phyloP scores from a whole-genome alignment of 2,888 invertebrate genomes.

The Gymnocheta viridis region DNA sequence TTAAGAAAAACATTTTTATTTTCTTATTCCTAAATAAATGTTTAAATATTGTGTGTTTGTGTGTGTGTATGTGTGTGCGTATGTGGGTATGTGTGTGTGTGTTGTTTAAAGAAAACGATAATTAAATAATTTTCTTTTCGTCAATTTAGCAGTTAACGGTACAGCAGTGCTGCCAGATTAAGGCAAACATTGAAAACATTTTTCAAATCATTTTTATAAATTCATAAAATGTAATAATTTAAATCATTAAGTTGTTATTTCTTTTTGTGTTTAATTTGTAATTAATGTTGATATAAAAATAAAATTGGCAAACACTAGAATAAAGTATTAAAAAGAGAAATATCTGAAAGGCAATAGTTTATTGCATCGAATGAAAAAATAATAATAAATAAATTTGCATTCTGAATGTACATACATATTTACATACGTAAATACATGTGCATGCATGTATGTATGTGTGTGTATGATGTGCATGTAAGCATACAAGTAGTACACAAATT shows the following conservation, averaged over 20 bases:
- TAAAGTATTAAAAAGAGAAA: not conserved
- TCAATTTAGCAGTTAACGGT: constrained; percentile 45
- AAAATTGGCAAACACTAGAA: constrained; percentile 35
- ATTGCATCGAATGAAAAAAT: constrained; percentile 9
- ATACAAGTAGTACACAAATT: too few relatives aligned
- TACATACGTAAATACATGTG: not conserved
- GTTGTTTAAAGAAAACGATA: not conserved
- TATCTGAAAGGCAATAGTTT: constrained; percentile 46
- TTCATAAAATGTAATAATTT: not conserved
- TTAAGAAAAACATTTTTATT: constrained; percentile 22
- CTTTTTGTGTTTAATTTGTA: constrained; percentile 15
- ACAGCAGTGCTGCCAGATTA: constrained; percentile 46
- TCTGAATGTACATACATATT: not conserved
- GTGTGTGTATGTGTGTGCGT: not conserved
- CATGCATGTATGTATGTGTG: not conserved
- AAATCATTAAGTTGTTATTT: constrained; percentile 13
- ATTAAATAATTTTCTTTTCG: constrained; percentile 43
- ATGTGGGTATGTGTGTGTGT: not conserved
- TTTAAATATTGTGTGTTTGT: not conserved
- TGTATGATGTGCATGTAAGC: too few relatives aligned
- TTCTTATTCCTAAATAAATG: constrained; percentile 23
- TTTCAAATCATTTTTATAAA: constrained; percentile 21
- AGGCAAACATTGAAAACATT: not conserved
- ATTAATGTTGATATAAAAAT: constrained; percentile 22
- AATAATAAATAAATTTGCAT: not conserved